phyloP scores from a whole-genome alignment of 2,113 vertebrate genomes.

The Orientallactaga bullata region DNA sequence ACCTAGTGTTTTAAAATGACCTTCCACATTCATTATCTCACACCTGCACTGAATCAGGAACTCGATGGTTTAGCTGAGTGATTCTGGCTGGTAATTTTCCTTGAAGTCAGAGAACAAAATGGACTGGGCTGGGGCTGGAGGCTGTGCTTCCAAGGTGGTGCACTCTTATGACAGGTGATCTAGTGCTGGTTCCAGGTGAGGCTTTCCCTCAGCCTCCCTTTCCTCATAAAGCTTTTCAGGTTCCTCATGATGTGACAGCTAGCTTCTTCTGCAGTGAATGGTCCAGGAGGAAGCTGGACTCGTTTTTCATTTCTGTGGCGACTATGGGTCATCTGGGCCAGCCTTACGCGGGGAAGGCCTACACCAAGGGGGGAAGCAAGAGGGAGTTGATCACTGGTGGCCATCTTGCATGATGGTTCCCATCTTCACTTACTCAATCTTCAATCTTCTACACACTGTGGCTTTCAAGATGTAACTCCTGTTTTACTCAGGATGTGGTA shows the following conservation, averaged over 20 bases:
- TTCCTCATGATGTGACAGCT: background rate
- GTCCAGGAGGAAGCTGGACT: background rate
- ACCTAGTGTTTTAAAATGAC: background rate
- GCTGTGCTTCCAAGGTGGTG: background rate
- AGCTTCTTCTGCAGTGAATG: background rate
- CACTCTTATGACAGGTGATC: background rate
- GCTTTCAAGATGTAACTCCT: background rate
- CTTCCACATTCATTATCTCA: background rate
- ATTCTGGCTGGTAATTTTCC: background rate
- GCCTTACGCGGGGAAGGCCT: background rate
- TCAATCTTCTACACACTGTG: background rate
- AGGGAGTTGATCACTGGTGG: background rate
- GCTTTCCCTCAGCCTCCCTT: accelerated
- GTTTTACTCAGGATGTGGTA: constrained; percentile 47
- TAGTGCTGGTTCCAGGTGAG: too few relatives aligned
- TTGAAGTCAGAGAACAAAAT: background rate
- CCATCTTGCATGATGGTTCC: background rate
- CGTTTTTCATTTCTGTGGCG: background rate
- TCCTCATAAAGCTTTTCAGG: background rate
- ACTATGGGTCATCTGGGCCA: background rate
- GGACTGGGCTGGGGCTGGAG: background rate
- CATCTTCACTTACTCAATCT: background rate
- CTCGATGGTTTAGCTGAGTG: background rate
- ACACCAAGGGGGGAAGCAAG: background rate
- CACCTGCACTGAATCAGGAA: background rate